A percentile compares a stretch with the other conserved stretches of the same genome.
These are phyloP conservation scores for Leptinotarsa texana DNA, from an alignment of 1,140 invertebrate species.

Conservation along the genomic window DNA sequence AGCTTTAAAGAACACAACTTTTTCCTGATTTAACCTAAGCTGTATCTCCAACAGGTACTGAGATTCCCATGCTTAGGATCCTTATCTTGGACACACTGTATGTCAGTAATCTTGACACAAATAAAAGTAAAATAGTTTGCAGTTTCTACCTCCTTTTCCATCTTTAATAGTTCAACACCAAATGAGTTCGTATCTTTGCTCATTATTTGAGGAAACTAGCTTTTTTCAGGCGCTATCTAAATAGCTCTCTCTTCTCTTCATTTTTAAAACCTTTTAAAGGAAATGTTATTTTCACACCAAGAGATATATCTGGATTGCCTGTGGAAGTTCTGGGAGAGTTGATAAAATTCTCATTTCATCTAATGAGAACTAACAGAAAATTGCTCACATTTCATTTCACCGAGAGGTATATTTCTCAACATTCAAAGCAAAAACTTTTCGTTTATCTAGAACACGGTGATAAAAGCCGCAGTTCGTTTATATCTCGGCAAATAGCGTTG, in stretches of 20 bases:
- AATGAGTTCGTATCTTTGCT: neutral
- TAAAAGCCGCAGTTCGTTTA: neutral
- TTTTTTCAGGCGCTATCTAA: neutral
- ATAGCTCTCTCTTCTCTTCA: neutral
- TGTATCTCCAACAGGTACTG: no score
- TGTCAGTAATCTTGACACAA: no score
- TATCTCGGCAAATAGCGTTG: slow-evolving; percentile 11
- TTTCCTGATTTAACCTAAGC: no score
- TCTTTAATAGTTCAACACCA: no score
- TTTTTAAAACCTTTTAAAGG: slow-evolving; percentile 13
- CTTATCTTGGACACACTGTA: no score
- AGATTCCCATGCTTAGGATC: no score
- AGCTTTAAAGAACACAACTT: no score
- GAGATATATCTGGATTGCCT: slow-evolving; percentile 17
- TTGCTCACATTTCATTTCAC: slow-evolving; percentile 13
- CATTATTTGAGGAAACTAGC: neutral
- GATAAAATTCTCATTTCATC: slow-evolving; percentile 25
- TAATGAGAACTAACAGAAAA: slow-evolving; percentile 24
- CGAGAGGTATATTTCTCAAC: slow-evolving; percentile 12
- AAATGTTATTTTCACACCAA: slow-evolving; percentile 23
- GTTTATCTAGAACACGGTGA: slow-evolving; percentile 12
- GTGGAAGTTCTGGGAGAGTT: slow-evolving; percentile 5
- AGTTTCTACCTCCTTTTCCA: no score
- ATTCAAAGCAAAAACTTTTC: slow-evolving; percentile 7
- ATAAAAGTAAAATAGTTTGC: no score